Evolutionary conservation across 2,113 vertebrate genomes (phyloP).

Genomic region (Pangasianodon hypophthalmus): DNA sequence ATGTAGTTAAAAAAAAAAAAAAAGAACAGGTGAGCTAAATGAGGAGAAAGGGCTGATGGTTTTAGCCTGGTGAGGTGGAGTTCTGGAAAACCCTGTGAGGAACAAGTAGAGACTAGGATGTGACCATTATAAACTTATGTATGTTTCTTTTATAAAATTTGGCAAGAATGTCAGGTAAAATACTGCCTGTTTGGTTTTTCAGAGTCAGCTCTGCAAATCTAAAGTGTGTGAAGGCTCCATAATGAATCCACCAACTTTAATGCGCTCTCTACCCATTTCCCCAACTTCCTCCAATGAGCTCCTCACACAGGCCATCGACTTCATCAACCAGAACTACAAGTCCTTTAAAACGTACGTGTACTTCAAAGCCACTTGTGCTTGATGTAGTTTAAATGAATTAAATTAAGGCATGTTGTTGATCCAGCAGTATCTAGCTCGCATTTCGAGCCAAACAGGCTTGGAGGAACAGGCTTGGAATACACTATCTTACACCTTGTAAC

Average conservation of each 20-base stretch:
- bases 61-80: too few relatives aligned
- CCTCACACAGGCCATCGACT: constrained; percentile 76
- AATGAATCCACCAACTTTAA: constrained; percentile 75
- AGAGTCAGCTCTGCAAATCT: constrained; percentile 74
- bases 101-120: too few relatives aligned
- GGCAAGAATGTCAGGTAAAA: background rate
- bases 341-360: constrained; percentile 81
- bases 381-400: background rate
- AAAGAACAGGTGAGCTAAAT: too few relatives aligned
- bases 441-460: constrained; percentile 83
- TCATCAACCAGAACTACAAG: constrained; percentile 55
- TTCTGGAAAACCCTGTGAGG: too few relatives aligned
- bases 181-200: background rate
- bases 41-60: too few relatives aligned
- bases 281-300: constrained; percentile 66
- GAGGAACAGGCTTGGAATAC: constrained; percentile 49
- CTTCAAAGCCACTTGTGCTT: background rate
- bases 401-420: background rate
- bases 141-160: too few relatives aligned
- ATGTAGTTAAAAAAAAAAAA: too few relatives aligned
- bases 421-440: constrained; percentile 67
- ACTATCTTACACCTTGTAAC: too few relatives aligned
- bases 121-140: too few relatives aligned
- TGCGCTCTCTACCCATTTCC: constrained; percentile 64
- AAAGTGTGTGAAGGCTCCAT: constrained; percentile 77